These are phyloP conservation scores for Anthopleura xanthogrammica DNA, from an alignment of 92 coral and sea anemone genomes.

Conservation along the genomic window DNA sequence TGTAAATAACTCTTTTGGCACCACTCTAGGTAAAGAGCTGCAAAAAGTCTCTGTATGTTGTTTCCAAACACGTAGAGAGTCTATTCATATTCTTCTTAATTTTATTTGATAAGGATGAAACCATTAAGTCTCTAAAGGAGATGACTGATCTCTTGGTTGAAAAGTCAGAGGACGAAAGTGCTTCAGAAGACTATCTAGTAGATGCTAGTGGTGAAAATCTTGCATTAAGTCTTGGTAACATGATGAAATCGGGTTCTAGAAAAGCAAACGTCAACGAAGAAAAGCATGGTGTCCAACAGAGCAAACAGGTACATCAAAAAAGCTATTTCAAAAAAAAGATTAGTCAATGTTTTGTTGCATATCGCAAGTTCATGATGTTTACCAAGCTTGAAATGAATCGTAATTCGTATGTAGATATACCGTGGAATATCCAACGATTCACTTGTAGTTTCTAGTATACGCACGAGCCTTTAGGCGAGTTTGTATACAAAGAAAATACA, in stretches of 20 bases:
- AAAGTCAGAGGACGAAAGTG: conserved; percentile 56
- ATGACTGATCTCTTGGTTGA: conserved; percentile 56
- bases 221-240: conserved; percentile 72
- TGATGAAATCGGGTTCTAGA: conserved; percentile 58
- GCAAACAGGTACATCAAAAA: conserved; percentile 7
- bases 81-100: not conserved
- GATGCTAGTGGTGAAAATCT: conserved; percentile 78
- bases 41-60: no score
- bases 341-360: not conserved
- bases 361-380: no score
- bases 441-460: no score
- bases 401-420: no score
- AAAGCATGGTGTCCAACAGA: not conserved
- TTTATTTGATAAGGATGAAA: conserved; percentile 41
- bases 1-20: no score
- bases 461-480: no score
- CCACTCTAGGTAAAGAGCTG: not conserved
- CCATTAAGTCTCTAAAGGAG: conserved; percentile 42
- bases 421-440: no score
- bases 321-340: not conserved
- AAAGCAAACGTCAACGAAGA: conserved; percentile 41
- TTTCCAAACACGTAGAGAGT: no score
- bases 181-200: conserved; percentile 53
- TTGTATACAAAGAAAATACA: no score
- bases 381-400: no score